These are phyloP conservation scores for Drosophila pegasa DNA, from an alignment of 2,888 invertebrate species.

Conservation along the genomic window DNA sequence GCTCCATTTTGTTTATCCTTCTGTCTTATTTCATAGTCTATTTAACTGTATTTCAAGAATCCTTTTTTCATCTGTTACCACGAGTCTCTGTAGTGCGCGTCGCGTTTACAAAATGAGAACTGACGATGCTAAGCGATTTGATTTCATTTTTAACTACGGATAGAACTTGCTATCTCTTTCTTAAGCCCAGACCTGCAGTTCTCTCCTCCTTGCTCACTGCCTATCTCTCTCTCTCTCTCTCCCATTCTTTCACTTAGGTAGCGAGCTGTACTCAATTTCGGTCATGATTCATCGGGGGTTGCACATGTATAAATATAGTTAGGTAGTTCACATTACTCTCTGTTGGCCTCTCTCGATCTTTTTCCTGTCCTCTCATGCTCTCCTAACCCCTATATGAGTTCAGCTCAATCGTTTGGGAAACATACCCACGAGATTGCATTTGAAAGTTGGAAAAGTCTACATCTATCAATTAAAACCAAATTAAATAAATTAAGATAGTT, in stretches of 20 bases:
- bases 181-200: neutral
- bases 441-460: too few species aligned
- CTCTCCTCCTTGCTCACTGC: neutral
- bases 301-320: neutral
- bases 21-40: neutral
- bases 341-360: conserved; percentile 2
- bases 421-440: too few species aligned
- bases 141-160: conserved; percentile 47
- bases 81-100: conserved; percentile 59
- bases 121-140: conserved; percentile 52
- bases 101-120: conserved; percentile 54
- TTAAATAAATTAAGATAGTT: too few species aligned
- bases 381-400: conserved; percentile 6
- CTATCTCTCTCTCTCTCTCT: neutral
- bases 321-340: conserved; percentile 13
- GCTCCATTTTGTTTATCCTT: conserved; percentile 71
- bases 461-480: too few species aligned
- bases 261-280: conserved; percentile 27
- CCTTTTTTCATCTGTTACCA: conserved; percentile 29
- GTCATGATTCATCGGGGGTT: conserved; percentile 18
- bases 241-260: conserved; percentile 1
- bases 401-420: conserved; percentile 32
- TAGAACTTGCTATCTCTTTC: conserved; percentile 1
- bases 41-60: neutral
- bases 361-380: neutral